Conservation (phyloP, 2,888 invertebrate genomes). For the Lithophane socia region DNA sequence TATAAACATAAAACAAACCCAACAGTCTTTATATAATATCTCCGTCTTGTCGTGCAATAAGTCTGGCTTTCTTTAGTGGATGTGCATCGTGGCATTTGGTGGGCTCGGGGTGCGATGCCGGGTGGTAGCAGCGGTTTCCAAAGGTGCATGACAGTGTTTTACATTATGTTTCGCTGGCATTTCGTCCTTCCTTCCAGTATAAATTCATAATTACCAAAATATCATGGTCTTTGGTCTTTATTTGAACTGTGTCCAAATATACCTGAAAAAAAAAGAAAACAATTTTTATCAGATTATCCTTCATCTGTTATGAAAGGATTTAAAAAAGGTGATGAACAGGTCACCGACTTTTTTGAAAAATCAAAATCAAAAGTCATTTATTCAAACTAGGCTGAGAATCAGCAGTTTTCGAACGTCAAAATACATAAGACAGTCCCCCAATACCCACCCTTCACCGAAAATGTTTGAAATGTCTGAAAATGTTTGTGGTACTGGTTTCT, state of each 20-base stretch:
- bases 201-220: neutral
- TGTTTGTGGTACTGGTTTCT: neutral
- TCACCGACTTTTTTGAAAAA: too few relatives aligned
- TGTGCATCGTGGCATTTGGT: slow-evolving; percentile 45
- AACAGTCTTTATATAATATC: slow-evolving; percentile 31
- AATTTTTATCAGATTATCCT: neutral
- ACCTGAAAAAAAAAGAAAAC: slow-evolving; percentile 10
- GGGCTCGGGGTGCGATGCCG: slow-evolving; percentile 20
- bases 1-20: slow-evolving; percentile 48
- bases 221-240: neutral
- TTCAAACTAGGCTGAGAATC: too few relatives aligned
- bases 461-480: neutral
- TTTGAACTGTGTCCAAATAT: neutral
- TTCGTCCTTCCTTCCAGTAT: neutral
- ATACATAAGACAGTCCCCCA: too few relatives aligned
- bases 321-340: too few relatives aligned
- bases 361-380: too few relatives aligned
- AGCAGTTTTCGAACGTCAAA: too few relatives aligned
- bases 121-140: slow-evolving; percentile 43
- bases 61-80: slow-evolving; percentile 44
- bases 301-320: too few relatives aligned
- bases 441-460: neutral
- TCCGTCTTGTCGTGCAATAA: slow-evolving; percentile 39
- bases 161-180: neutral
- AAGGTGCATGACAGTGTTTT: slow-evolving; percentile 18